Conservation (phyloP, 1,140 invertebrate genomes). For the Chrysopa pallens region DNA sequence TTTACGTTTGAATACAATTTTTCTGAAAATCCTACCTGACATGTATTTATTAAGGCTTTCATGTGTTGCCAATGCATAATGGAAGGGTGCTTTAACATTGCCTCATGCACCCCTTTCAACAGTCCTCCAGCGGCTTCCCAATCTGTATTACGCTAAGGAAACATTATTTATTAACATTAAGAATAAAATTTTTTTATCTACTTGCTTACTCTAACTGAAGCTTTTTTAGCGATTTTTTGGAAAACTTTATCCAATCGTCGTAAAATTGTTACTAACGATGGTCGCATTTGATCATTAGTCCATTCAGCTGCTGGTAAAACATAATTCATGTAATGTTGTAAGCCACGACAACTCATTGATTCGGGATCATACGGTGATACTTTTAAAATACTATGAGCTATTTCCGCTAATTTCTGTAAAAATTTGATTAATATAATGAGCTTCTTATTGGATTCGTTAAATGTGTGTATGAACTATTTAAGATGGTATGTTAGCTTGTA, state of each 20-base stretch:
- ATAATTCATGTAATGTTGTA: slow-evolving; percentile 86
- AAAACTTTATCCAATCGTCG: slow-evolving; percentile 93
- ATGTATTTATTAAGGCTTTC: slow-evolving; percentile 71
- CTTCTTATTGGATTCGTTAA: too few relatives aligned
- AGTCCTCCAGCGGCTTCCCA: slow-evolving; percentile 91
- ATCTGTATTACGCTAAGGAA: slow-evolving; percentile 72
- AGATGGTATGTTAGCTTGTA: too few relatives aligned
- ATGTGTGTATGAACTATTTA: too few relatives aligned
- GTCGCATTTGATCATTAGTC: slow-evolving; percentile 85
- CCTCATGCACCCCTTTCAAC: slow-evolving; percentile 88
- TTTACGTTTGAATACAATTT: slow-evolving; percentile 1
- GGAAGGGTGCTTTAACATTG: slow-evolving; percentile 79
- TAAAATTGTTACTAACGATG: slow-evolving; percentile 80
- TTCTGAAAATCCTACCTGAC: slow-evolving; percentile 39
- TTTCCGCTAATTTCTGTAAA: slow-evolving; percentile 77
- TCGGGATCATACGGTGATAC: slow-evolving; percentile 92
- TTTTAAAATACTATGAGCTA: slow-evolving; percentile 91
- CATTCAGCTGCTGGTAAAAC: slow-evolving; percentile 91
- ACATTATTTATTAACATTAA: slow-evolving; percentile 1
- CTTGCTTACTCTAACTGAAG: slow-evolving; percentile 52
- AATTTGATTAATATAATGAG: slow-evolving; percentile 3
- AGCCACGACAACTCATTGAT: slow-evolving; percentile 83
- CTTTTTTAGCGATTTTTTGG: slow-evolving; percentile 91
- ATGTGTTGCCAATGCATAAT: slow-evolving; percentile 93
- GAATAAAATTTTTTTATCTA: neutral